Conservation (phyloP, 2,888 invertebrate genomes). For the Cacoxenus indagator region DNA sequence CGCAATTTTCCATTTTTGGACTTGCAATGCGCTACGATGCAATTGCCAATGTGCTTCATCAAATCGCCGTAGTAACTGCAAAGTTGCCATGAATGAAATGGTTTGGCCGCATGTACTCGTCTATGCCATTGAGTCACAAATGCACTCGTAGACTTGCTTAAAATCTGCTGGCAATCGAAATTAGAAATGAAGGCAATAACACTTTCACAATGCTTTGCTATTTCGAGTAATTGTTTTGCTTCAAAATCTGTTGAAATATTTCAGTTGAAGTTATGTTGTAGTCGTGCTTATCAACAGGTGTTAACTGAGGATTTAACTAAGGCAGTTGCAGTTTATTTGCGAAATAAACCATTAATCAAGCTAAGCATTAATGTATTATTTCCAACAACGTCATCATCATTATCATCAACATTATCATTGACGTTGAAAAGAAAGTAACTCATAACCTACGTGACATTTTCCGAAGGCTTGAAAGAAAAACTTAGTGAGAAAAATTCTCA, state of each 20-base stretch:
- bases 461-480: not conserved
- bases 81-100: too few species aligned
- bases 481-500: slow-evolving; percentile 4
- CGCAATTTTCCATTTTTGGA: slow-evolving; percentile 22
- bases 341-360: too few species aligned
- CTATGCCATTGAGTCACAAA: too few species aligned
- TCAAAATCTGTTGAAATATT: too few species aligned
- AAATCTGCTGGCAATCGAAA: too few species aligned
- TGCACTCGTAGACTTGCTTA: too few species aligned
- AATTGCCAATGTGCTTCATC: not conserved
- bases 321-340: too few species aligned
- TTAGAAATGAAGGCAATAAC: not conserved
- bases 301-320: not conserved
- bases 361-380: too few species aligned
- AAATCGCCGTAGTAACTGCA: not conserved
- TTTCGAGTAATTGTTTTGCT: not conserved
- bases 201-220: not conserved
- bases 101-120: too few species aligned
- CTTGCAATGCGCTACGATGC: not conserved
- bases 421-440: not conserved
- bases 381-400: too few species aligned
- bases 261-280: too few species aligned
- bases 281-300: too few species aligned
- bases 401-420: not conserved
- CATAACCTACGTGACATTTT: not conserved